A percentile compares a stretch with the other conserved stretches of the same genome.
Conservation (phyloP, 2,113 vertebrate genomes). For the Eidolon helvum region DNA sequence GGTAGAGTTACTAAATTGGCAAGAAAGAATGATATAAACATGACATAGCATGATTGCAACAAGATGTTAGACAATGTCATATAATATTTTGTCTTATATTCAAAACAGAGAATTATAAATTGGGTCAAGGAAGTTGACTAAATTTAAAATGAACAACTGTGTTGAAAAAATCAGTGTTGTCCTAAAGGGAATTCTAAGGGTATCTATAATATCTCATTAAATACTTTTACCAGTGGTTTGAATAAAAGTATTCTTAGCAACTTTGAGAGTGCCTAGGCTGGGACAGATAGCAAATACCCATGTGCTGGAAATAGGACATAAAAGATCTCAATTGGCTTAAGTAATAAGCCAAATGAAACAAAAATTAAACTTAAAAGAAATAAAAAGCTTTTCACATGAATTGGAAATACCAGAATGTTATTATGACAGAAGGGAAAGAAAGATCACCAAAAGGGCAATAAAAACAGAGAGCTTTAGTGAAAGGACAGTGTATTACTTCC, state of each 20-base stretch:
- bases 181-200: background rate
- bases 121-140: background rate
- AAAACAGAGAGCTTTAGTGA: background rate
- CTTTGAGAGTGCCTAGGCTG: background rate
- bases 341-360: slow-evolving; percentile 41
- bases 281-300: background rate
- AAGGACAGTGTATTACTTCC: background rate
- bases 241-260: background rate
- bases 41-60: background rate
- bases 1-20: background rate
- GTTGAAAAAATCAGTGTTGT: background rate
- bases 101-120: slow-evolving; percentile 20
- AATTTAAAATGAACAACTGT: background rate
- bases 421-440: background rate
- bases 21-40: background rate
- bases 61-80: slow-evolving; percentile 14
- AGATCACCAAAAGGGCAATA: background rate
- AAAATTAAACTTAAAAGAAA: slow-evolving; percentile 43
- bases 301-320: background rate
- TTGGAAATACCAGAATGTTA: background rate
- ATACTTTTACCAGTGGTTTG: background rate
- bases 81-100: background rate
- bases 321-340: background rate
- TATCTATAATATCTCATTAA: background rate
- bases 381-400: background rate